These are phyloP conservation scores for Oryctolagus cuniculus DNA, from an alignment of 2,113 vertebrate genomes.

Conservation along the genomic window mOryCun1.1 NC_091433.1:159368001-159368500, in stretches of 20 bases:
- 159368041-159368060: conserved; percentile 56
- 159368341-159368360: conserved; percentile 44
- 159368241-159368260: conserved; percentile 24
- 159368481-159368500: neutral
- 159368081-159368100: conserved; percentile 62
- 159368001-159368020: conserved; percentile 49
- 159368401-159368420: conserved; percentile 56
- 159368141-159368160: conserved; percentile 13
- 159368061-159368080: conserved; percentile 49
- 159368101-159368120: conserved; percentile 48
- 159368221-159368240: conserved; percentile 58
- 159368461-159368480: neutral
- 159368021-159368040: conserved; percentile 8
- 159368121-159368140: conserved; percentile 24
- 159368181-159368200: conserved; percentile 17
- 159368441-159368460: conserved; percentile 44
- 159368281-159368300: conserved; percentile 57
- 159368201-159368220: conserved; percentile 47
- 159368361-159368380: conserved; percentile 64
- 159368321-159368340: conserved; percentile 53
- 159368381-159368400: conserved; percentile 42
- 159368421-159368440: conserved; percentile 50
- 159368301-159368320: conserved; percentile 59
- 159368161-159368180: conserved; percentile 22
- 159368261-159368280: conserved; percentile 6